Base-by-base conservation (phyloP, 1,140 invertebrate species). In the Bombus vancouverensis region DNA sequence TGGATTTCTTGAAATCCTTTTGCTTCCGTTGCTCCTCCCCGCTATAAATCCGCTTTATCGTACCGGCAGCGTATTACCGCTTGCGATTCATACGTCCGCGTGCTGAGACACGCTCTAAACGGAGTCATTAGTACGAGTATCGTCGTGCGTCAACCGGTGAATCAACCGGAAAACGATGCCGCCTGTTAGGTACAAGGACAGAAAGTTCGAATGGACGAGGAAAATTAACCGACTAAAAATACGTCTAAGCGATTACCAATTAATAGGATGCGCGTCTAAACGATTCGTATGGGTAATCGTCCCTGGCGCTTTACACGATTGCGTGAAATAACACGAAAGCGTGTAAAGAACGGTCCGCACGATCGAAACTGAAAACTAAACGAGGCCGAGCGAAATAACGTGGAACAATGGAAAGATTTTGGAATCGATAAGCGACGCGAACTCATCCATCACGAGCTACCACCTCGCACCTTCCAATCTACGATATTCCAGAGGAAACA, bases 1-100 rank as follows among this genome's bases (percentile, higher is more conserved):
- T 88, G 65, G 82, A 74, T 78, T 86, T 73, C 87, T 86, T 85
- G 39, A 79, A 91, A 87, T 89, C 83, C 87, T 84, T 80, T 73
- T 57, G 68, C 53, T 39, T 79, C 66, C 72, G 59, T 44, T 65
- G 44, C 66, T 34, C 85, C 89, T 47, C 86, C 82, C 59, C 28
- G 42, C 71, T 82, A 82, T 81, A 75, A 86, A 79, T 71, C 72
- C 32, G 32, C 80, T 81, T 72, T 2, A 32, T 28, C 57, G 18
- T 3, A 1, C 4, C 25, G 53, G 34, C 34, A 15, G 42, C 42
- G 15, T 66, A 13, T n/a, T 8, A 22, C 47, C 18, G 47, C 18
- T 22, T 53, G 2, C 47, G 47, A 22, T 53, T 53, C 18, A 8
- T 53, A 53, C 47, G 47, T 22, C 9, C 75, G n/a, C 66, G 66